Percentiles rank a stretch among this genome's conserved stretches.
Evolutionary conservation across 2,888 invertebrate genomes (phyloP).

Genomic region (Polia nebulosa): DNA sequence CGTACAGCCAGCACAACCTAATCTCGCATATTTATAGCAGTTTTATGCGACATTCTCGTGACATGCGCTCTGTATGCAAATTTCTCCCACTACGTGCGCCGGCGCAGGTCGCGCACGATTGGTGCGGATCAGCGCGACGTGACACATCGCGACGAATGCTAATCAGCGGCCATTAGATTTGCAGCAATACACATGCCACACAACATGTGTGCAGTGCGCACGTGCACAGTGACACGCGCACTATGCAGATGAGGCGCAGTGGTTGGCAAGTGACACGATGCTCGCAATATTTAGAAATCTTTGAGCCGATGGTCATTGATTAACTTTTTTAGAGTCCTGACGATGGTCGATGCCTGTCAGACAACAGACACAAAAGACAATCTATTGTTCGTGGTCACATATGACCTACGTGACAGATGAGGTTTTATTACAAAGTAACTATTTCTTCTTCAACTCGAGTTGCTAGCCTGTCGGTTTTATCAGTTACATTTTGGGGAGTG

Average conservation of each 20-base stretch:
- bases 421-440: no score
- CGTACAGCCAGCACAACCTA: not conserved
- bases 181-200: constrained; percentile 5
- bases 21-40: not conserved
- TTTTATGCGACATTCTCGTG: not conserved
- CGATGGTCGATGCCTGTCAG: constrained; percentile 11
- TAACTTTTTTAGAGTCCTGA: constrained; percentile 1
- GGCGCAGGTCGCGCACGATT: constrained; percentile 49
- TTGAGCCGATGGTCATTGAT: constrained; percentile 12
- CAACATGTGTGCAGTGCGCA: not conserved
- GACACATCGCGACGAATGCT: constrained; percentile 57
- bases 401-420: no score
- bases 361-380: no score
- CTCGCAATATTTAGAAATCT: constrained; percentile 23
- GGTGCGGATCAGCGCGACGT: constrained; percentile 45
- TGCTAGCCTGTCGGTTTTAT: no score
- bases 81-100: constrained; percentile 29
- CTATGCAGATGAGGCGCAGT: not conserved
- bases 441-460: no score
- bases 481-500: no score
- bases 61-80: constrained; percentile 46
- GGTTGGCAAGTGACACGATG: constrained; percentile 3
- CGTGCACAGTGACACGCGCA: not conserved
- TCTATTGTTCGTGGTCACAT: no score
- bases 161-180: constrained; percentile 56